Conservation (phyloP, 2,888 invertebrate species). For the Amblyjoppa proteus region DNA sequence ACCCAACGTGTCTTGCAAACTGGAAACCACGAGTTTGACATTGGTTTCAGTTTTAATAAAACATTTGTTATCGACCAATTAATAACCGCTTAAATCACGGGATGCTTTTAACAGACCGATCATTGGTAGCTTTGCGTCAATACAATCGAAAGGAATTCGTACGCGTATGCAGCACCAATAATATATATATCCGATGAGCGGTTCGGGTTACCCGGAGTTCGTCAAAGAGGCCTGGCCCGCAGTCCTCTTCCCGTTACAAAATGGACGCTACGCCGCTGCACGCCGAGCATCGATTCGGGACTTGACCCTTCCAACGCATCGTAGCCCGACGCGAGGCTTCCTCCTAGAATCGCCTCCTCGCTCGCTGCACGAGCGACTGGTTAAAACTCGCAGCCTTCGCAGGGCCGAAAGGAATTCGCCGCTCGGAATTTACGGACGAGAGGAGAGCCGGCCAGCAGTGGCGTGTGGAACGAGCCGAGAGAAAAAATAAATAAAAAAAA, state of each 20-base stretch:
- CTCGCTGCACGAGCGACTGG: not conserved
- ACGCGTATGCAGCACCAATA: not conserved
- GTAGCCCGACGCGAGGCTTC: not conserved
- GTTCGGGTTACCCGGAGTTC: too few relatives aligned
- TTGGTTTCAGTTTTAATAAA: too few relatives aligned
- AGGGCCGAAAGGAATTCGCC: not conserved
- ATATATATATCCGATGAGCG: not conserved
- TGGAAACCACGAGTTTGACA: too few relatives aligned
- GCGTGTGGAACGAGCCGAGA: not conserved
- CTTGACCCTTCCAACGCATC: slow-evolving; percentile 46
- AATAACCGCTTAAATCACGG: too few relatives aligned
- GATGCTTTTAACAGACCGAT: too few relatives aligned
- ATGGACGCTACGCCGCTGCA: slow-evolving; percentile 24
- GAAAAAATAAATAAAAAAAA: not conserved
- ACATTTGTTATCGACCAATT: too few relatives aligned
- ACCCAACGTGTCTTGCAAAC: too few relatives aligned
- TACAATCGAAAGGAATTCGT: too few relatives aligned
- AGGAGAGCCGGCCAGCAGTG: not conserved
- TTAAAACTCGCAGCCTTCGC: not conserved
- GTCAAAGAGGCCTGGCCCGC: not conserved
- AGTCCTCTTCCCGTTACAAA: slow-evolving; percentile 19
- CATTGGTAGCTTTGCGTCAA: too few relatives aligned
- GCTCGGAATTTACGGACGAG: not conserved
- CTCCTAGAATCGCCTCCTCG: slow-evolving; percentile 14
- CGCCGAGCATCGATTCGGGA: slow-evolving; percentile 42